Evolutionary conservation across 1,140 invertebrate species (phyloP), one percentile per base, ranked within the genome.

Genomic region (Drosophila rufa): DNA sequence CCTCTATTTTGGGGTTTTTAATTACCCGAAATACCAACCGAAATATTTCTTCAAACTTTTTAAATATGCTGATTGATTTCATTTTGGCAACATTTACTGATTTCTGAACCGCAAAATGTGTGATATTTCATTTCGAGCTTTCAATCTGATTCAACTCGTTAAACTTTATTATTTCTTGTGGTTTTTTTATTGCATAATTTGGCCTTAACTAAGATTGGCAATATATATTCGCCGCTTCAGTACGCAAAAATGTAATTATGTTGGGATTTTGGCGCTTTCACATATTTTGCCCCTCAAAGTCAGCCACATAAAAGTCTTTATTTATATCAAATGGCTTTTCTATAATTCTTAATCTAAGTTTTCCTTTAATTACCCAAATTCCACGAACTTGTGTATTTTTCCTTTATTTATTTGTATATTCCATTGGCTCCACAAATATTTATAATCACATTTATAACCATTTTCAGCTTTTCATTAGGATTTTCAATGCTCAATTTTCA

Each of bases 21-120:
- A 45, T 66, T 46, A 66, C 9, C 9, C 14, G 19, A 66, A 66
- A 61, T 36, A n/a, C 4, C 40, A 61, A 30, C n/a, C 11, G 7
- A 36, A 15, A 45, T 22, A 25, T 22, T 45, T 61, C 40, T 66
- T 66, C 14, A 43, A 61, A 43, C 19, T 36, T 19, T 27, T 38
- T n/a, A 58, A 42, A 43, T 42, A 57, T 42, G 38, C 30, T 60
- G 62, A 65, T 61, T 65, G 62, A 42, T 60, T 64, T 42, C 27
- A 42, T 30, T n/a, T 14, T 19, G 2, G n/a, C 17, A 7, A 11
- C 12, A 22, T 60, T 43, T 22, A 25, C 50, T 53, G 33, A 3
- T 4, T 17, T 27, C 15, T 1, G 22, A 12, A 36, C 22, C 22
- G n/a, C 4, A 43, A 43, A 14, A 19, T 66, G 57, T 17, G 19